phyloP scores from a whole-genome alignment of 2,888 invertebrate species.

The Aproaerema taeniolella region DNA sequence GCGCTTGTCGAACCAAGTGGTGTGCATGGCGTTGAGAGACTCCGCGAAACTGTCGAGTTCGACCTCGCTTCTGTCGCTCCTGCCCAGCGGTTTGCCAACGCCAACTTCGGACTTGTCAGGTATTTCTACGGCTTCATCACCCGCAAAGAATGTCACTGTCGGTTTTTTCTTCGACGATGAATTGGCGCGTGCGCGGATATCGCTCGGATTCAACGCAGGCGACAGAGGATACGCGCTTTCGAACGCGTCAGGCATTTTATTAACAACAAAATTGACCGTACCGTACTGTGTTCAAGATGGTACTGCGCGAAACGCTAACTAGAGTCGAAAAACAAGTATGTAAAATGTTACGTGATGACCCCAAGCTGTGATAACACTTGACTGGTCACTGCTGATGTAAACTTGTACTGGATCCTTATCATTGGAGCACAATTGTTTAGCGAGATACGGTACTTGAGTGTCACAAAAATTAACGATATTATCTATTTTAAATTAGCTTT shows the following conservation, averaged over 20 bases:
- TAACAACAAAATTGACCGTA: constrained; percentile 17
- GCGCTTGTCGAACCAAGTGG: constrained; percentile 76
- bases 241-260: constrained; percentile 77
- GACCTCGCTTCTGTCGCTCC: constrained; percentile 61
- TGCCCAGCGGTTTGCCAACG: constrained; percentile 39
- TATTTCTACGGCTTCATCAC: constrained; percentile 61
- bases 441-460: no score
- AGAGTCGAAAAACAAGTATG: constrained; percentile 35
- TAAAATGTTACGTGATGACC: constrained; percentile 48
- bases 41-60: constrained; percentile 78
- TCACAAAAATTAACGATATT: no score
- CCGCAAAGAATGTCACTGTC: constrained; percentile 54
- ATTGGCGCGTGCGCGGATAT: constrained; percentile 78
- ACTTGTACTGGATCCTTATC: constrained; percentile 23
- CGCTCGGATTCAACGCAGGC: constrained; percentile 65
- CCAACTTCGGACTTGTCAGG: constrained; percentile 65
- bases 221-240: constrained; percentile 75
- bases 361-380: constrained; percentile 52
- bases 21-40: constrained; percentile 60
- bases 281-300: constrained; percentile 25
- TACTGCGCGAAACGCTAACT: constrained; percentile 30
- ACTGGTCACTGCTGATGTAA: constrained; percentile 55
- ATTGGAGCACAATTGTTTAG: background rate
- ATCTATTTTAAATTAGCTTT: background rate
- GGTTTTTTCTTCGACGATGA: constrained; percentile 64